Conservation (phyloP, 2,113 vertebrate species). For the Aix galericulata region DNA sequence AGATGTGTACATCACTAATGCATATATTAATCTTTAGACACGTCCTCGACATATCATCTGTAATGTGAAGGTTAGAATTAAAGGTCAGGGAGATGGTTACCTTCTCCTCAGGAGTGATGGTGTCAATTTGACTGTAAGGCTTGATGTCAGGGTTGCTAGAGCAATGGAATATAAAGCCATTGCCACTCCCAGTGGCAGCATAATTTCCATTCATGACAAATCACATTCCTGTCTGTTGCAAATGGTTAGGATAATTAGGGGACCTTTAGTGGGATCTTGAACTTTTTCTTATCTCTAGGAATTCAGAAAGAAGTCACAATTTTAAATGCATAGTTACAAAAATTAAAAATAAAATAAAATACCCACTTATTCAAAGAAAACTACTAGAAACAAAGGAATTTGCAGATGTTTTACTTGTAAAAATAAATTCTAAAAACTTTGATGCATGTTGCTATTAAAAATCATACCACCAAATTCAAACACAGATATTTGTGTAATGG, state of each 20-base stretch:
- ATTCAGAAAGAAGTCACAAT: neutral
- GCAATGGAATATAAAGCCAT: slow-evolving; percentile 56
- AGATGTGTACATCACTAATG: neutral
- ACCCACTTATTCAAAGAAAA: neutral
- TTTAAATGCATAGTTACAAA: neutral
- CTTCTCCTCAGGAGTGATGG: neutral
- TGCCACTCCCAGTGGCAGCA: slow-evolving; percentile 57
- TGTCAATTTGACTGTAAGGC: neutral
- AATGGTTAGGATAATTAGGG: neutral
- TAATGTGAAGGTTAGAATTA: neutral
- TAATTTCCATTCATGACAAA: slow-evolving; percentile 28
- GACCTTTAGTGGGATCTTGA: neutral
- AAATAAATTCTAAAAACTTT: neutral
- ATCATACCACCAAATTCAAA: neutral
- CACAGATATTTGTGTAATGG: neutral
- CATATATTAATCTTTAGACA: neutral
- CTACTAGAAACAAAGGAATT: neutral
- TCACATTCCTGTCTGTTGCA: slow-evolving; percentile 44
- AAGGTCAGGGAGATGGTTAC: slow-evolving; percentile 22
- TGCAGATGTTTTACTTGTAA: neutral
- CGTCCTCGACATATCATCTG: neutral
- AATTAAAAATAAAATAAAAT: neutral
- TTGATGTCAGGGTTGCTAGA: neutral
- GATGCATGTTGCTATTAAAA: neutral
- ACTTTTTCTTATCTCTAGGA: neutral